Evolutionary conservation across 1,140 invertebrate species (phyloP).

Genomic region (Triops cancriformis): DNA sequence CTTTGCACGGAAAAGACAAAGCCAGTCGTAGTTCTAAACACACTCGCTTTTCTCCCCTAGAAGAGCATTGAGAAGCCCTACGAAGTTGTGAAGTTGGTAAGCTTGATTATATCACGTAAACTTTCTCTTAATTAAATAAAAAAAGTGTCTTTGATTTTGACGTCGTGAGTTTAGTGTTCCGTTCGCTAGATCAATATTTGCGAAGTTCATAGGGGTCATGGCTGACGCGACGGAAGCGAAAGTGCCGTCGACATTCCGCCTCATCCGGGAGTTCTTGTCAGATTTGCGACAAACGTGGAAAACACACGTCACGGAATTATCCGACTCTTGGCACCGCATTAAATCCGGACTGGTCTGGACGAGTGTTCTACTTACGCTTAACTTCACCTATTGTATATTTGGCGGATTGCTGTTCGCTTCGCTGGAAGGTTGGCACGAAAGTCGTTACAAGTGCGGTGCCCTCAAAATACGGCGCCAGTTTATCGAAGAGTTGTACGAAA

Average conservation of each 20-base stretch:
- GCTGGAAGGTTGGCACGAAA: conserved; percentile 28
- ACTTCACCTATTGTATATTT: conserved; percentile 27
- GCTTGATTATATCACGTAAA: too few species aligned
- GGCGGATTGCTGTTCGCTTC: conserved; percentile 23
- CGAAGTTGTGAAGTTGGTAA: too few species aligned
- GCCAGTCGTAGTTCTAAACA: too few species aligned
- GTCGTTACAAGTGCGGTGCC: conserved; percentile 69
- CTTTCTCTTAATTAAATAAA: too few species aligned
- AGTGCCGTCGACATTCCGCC: conserved; percentile 21
- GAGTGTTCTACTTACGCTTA: conserved; percentile 20
- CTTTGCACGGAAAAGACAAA: too few species aligned
- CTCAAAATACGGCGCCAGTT: conserved; percentile 77
- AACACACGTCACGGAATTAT: conserved; percentile 24
- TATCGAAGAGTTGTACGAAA: conserved; percentile 66
- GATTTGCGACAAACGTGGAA: conserved; percentile 27
- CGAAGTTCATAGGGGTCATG: neutral
- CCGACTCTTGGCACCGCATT: conserved; percentile 24
- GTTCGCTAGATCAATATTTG: neutral
- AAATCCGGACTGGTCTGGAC: conserved; percentile 26
- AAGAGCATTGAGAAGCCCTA: too few species aligned
- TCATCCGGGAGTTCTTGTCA: conserved; percentile 10
- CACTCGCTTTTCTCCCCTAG: too few species aligned
- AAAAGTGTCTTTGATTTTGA: neutral
- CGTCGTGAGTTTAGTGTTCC: neutral
- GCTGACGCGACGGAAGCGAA: neutral